Conservation (phyloP, 2,888 invertebrate species). For the Saturnia pavonia region DNA sequence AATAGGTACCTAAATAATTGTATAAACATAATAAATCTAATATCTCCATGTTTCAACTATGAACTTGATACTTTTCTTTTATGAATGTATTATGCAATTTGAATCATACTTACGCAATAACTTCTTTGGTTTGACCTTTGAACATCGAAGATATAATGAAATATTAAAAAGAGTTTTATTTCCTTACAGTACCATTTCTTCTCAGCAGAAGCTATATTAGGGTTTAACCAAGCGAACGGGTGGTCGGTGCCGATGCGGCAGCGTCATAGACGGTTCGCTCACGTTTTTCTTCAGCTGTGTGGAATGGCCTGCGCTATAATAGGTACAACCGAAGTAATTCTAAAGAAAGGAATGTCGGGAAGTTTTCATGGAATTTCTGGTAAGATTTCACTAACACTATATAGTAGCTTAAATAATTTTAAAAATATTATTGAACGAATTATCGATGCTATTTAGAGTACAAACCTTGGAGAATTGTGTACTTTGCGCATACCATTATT, state of each 20-base stretch:
- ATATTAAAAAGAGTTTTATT: conserved; percentile 1
- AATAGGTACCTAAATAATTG: neutral
- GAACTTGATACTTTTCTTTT: neutral
- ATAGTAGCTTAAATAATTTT: neutral
- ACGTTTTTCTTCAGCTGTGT: conserved; percentile 48
- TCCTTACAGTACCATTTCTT: conserved; percentile 55
- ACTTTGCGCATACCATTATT: neutral
- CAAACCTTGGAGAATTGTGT: neutral
- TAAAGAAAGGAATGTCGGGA: conserved; percentile 30
- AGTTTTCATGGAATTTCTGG: conserved; percentile 46
- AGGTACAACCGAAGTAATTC: conserved; percentile 35
- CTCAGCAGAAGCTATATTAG: conserved; percentile 52
- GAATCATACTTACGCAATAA: neutral
- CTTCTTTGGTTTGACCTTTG: neutral
- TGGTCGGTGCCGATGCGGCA: conserved; percentile 54
- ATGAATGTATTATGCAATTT: neutral
- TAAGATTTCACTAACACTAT: conserved; percentile 25
- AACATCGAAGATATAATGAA: neutral
- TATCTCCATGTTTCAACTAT: neutral
- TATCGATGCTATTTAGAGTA: neutral
- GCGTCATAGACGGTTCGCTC: conserved; percentile 43
- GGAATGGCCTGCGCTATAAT: conserved; percentile 34
- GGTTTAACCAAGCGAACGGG: conserved; percentile 52
- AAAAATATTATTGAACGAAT: neutral
- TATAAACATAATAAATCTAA: neutral